Conservation (phyloP, 2,113 vertebrate genomes). For the Ciconia maguari region DNA sequence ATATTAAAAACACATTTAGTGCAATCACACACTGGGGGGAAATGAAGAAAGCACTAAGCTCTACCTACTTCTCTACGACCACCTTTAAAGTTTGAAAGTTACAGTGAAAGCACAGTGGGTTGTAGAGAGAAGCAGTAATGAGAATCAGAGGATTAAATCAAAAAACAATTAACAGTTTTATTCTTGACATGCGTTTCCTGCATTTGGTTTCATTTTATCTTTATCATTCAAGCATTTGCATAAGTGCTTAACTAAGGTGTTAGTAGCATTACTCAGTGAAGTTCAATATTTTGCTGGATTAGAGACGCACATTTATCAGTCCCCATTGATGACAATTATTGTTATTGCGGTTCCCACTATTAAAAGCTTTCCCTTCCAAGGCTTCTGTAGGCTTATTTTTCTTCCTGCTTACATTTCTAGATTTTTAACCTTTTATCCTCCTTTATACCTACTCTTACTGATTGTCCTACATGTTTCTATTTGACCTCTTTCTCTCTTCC, state of each 20-base stretch:
- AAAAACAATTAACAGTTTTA: slow-evolving; percentile 52
- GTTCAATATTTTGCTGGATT: not conserved
- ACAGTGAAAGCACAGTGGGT: slow-evolving; percentile 9
- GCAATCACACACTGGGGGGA: slow-evolving; percentile 36
- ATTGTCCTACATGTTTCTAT: not conserved
- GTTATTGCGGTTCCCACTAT: not conserved
- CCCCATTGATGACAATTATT: slow-evolving; percentile 14
- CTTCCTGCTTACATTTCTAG: not conserved
- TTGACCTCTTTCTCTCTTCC: not conserved
- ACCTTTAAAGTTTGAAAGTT: slow-evolving; percentile 53
- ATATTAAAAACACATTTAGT: slow-evolving; percentile 60
- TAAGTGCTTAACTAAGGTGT: slow-evolving; percentile 37
- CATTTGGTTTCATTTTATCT: slow-evolving; percentile 24
- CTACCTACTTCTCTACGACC: slow-evolving; percentile 20
- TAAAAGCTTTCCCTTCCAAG: slow-evolving; percentile 16
- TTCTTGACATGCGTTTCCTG: slow-evolving; percentile 37
- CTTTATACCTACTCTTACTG: not conserved
- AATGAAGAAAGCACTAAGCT: slow-evolving; percentile 32
- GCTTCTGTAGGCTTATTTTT: not conserved
- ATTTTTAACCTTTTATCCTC: slow-evolving; percentile 5
- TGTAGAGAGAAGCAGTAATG: slow-evolving; percentile 24
- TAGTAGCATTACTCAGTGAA: not conserved
- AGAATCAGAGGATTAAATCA: slow-evolving; percentile 54
- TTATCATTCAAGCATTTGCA: slow-evolving; percentile 29
- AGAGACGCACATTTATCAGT: not conserved